Evolutionary conservation across 2,888 invertebrate species (phyloP).

Genomic region (Aleiodes leptofemur): DNA sequence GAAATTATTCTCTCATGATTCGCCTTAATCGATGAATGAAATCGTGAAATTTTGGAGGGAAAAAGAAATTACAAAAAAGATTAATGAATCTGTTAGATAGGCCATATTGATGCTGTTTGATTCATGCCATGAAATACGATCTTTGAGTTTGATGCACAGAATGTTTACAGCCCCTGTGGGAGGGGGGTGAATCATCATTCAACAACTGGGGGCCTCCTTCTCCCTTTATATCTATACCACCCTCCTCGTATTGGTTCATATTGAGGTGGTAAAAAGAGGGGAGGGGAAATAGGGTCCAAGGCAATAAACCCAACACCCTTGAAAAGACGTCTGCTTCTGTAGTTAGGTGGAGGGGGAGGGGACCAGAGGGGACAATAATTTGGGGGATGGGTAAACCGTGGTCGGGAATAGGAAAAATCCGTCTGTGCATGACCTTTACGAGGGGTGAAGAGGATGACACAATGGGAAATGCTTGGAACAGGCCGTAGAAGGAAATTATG

Average conservation of each 20-base stretch:
- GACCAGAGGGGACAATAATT: constrained; percentile 1
- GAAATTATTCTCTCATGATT: too few species aligned
- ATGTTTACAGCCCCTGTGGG: constrained; percentile 50
- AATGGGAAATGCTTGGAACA: constrained; percentile 31
- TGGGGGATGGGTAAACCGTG: constrained; percentile 39
- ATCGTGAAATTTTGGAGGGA: neutral
- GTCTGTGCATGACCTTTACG: constrained; percentile 36
- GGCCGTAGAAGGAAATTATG: constrained; percentile 28
- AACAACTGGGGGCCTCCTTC: constrained; percentile 29
- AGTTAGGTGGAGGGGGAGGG: constrained; percentile 8
- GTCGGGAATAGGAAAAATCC: constrained; percentile 33
- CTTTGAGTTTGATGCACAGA: constrained; percentile 32
- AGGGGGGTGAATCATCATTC: constrained; percentile 53
- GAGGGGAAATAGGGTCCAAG: constrained; percentile 42
- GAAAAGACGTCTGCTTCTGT: constrained; percentile 44
- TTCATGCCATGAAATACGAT: constrained; percentile 30
- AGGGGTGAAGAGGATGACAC: constrained; percentile 34
- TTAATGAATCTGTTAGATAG: constrained; percentile 36
- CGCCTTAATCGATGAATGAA: neutral
- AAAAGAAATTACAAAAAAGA: neutral
- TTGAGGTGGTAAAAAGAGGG: constrained; percentile 32
- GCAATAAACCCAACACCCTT: constrained; percentile 57
- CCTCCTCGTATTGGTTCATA: constrained; percentile 20
- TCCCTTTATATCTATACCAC: constrained; percentile 22
- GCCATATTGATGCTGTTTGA: constrained; percentile 36